These are phyloP conservation scores for Sarcoramphus papa DNA, from an alignment of 2,797 vertebrate species.

Conservation along the genomic window DNA sequence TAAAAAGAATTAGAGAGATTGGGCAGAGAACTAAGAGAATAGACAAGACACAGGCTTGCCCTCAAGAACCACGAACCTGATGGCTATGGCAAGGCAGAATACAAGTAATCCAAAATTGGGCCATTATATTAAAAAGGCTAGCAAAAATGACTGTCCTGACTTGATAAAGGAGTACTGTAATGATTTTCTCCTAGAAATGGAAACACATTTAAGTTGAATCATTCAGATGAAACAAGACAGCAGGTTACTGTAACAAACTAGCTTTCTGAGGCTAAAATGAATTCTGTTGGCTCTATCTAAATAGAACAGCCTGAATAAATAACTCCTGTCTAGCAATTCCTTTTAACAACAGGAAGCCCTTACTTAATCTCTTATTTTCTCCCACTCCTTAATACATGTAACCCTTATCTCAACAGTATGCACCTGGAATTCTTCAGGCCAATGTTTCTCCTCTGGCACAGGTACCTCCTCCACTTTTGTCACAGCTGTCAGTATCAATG, in stretches of 20 bases:
- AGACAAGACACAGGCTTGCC: background rate
- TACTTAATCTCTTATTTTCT: background rate
- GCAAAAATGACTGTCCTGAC: background rate
- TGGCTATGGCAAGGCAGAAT: background rate
- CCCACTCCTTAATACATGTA: background rate
- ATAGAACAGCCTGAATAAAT: conserved; percentile 7
- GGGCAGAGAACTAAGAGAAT: background rate
- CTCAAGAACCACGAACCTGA: background rate
- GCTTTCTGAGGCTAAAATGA: conserved; percentile 19
- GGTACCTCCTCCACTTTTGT: conserved; percentile 69
- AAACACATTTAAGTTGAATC: conserved; percentile 10
- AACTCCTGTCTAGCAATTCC: background rate
- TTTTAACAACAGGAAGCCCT: background rate
- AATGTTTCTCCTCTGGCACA: conserved; percentile 62
- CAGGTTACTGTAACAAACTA: background rate
- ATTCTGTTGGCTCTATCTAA: background rate
- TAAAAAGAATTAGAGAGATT: background rate
- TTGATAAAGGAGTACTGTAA: background rate
- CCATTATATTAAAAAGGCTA: background rate
- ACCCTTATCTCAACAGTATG: background rate
- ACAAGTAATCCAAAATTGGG: background rate
- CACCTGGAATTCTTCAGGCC: conserved; percentile 78
- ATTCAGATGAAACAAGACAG: conserved; percentile 35
- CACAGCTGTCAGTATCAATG: conserved; percentile 79
- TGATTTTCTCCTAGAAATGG: background rate